phyloP scores from a whole-genome alignment of 2,113 vertebrate species.

The Terrapene triunguis region DNA sequence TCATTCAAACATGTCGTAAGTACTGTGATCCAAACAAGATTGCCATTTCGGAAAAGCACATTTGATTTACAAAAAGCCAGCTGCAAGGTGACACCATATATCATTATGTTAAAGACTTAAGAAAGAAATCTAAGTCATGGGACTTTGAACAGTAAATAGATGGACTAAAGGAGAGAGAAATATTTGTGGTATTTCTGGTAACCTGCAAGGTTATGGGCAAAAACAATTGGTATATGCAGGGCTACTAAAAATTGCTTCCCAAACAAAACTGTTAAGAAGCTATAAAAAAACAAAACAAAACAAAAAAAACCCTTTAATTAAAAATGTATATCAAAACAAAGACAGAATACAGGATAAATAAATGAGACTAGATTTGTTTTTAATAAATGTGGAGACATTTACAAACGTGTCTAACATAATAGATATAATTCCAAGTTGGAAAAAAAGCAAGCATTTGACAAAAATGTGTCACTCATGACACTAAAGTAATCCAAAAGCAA shows the following conservation, averaged over 20 bases:
- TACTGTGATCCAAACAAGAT: background rate
- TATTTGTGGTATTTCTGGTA: background rate
- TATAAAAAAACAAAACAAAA: background rate
- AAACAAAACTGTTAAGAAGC: background rate
- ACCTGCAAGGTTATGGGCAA: background rate
- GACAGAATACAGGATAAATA: background rate
- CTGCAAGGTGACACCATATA: background rate
- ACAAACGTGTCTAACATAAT: background rate
- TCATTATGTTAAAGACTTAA: background rate
- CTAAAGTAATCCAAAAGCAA: background rate
- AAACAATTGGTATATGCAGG: background rate
- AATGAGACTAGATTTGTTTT: background rate
- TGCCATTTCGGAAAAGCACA: background rate
- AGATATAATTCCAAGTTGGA: background rate
- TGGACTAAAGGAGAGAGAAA: background rate
- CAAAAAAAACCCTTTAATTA: background rate
- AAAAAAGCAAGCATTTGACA: background rate
- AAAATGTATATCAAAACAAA: background rate
- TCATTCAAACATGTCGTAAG: background rate
- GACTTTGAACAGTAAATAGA: background rate
- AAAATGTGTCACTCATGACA: background rate
- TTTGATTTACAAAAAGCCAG: background rate
- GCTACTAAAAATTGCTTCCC: conserved; percentile 1
- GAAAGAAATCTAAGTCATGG: background rate
- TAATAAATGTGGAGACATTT: background rate